Evolutionary conservation across 2,113 vertebrate genomes (phyloP).

Genomic region (Dendrocopos noguchii): DNA sequence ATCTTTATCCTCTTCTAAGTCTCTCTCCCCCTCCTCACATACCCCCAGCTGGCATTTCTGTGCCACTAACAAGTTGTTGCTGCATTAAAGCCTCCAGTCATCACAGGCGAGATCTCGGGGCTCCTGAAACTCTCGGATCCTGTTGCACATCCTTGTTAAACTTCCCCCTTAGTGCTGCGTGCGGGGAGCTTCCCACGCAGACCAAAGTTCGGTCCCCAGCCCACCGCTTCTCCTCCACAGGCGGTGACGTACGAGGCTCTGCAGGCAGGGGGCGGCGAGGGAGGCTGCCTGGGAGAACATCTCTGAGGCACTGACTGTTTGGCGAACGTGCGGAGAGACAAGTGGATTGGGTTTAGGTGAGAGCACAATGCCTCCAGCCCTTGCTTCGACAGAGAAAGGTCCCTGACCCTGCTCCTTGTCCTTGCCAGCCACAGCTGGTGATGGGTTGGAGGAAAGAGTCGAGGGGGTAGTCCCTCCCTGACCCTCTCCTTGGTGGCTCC

Average conservation of each 20-base stretch:
- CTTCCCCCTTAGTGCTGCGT: conserved; percentile 36
- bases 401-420: not conserved
- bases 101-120: not conserved
- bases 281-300: conserved; percentile 35
- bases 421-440: not conserved
- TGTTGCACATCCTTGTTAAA: not conserved
- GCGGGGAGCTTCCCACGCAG: conserved; percentile 59
- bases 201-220: conserved; percentile 49
- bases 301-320: not conserved
- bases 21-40: not conserved
- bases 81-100: accelerated
- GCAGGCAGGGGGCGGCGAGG: conserved; percentile 41
- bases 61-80: accelerated
- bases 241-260: conserved; percentile 22
- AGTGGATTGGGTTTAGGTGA: not conserved
- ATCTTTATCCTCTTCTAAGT: not conserved
- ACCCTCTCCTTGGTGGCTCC: too few relatives aligned
- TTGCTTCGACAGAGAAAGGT: not conserved
- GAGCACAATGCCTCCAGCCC: not conserved
- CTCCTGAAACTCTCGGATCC: not conserved
- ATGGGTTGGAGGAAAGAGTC: not conserved
- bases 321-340: not conserved
- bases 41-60: not conserved
- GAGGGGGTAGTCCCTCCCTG: not conserved
- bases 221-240: conserved; percentile 50